A percentile compares a stretch with the other conserved stretches of the same genome.
These are phyloP conservation scores for Diorhabda sublineata DNA, from an alignment of 1,140 invertebrate genomes.

Conservation along the genomic window DNA sequence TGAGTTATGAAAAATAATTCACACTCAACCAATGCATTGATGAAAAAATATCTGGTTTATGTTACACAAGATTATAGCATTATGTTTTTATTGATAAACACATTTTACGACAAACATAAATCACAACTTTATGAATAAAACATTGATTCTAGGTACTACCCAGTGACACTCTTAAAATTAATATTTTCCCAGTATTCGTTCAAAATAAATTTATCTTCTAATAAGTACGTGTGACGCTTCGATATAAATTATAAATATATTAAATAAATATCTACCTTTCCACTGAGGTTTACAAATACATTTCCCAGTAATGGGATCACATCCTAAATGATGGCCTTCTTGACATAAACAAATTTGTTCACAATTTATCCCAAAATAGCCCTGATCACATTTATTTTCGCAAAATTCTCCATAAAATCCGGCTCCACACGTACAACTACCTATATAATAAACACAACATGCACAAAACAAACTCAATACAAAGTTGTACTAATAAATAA, in stretches of 20 bases:
- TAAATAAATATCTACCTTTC: slow-evolving; percentile 58
- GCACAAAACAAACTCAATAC: slow-evolving; percentile 22
- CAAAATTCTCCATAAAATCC: slow-evolving; percentile 81
- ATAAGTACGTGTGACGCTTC: too few relatives aligned
- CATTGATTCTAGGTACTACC: too few relatives aligned
- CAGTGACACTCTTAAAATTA: too few relatives aligned
- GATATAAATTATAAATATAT: not conserved
- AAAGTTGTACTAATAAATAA: not conserved
- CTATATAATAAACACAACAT: slow-evolving; percentile 50
- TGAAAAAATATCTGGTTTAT: too few relatives aligned
- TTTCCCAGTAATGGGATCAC: slow-evolving; percentile 74
- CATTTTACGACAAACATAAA: too few relatives aligned
- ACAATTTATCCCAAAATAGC: slow-evolving; percentile 70
- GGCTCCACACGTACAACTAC: slow-evolving; percentile 80
- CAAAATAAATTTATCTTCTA: too few relatives aligned
- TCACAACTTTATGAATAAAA: too few relatives aligned
- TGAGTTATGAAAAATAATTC: too few relatives aligned
- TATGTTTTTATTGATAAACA: too few relatives aligned
- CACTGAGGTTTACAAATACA: slow-evolving; percentile 79
- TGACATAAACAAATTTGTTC: slow-evolving; percentile 68
- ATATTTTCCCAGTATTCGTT: too few relatives aligned
- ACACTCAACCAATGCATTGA: too few relatives aligned
- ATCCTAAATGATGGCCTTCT: slow-evolving; percentile 63
- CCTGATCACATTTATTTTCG: slow-evolving; percentile 64
- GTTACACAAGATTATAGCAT: too few relatives aligned